These are phyloP conservation scores for Gymnodraco acuticeps DNA, from an alignment of 2,797 vertebrate genomes.

Conservation along the genomic window DNA sequence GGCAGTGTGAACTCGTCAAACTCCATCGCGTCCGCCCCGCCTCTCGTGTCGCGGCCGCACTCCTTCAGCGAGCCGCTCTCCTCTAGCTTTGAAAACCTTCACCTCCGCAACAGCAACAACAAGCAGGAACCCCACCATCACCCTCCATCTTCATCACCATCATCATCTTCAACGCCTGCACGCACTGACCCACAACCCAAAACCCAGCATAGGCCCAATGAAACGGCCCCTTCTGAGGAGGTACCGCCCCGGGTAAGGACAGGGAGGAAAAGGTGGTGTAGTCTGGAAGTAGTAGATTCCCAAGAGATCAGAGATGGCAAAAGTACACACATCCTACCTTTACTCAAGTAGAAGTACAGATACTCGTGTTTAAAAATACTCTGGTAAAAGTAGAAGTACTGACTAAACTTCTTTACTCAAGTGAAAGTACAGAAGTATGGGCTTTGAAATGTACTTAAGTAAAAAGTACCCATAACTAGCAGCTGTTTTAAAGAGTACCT, in stretches of 20 bases:
- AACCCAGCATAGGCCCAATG: slow-evolving; percentile 88
- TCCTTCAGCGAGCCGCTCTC: slow-evolving; percentile 92
- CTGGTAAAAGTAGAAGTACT: too few species aligned
- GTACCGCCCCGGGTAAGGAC: slow-evolving; percentile 80
- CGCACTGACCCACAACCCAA: slow-evolving; percentile 91
- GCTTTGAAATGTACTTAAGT: too few species aligned
- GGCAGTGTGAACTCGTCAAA: slow-evolving; percentile 59
- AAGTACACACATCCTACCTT: too few species aligned
- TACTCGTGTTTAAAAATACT: too few species aligned
- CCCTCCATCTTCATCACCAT: slow-evolving; percentile 60
- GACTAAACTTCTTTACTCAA: too few species aligned
- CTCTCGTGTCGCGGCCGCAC: slow-evolving; percentile 89
- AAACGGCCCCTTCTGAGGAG: slow-evolving; percentile 85
- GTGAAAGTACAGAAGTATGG: too few species aligned
- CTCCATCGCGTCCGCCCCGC: slow-evolving; percentile 66
- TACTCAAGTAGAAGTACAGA: too few species aligned
- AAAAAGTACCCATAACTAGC: too few species aligned
- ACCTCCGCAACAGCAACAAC: slow-evolving; percentile 84
- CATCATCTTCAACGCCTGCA: slow-evolving; percentile 80
- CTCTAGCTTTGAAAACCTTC: slow-evolving; percentile 93
- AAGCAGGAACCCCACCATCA: slow-evolving; percentile 79
- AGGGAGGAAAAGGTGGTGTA: neutral
- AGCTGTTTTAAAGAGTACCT: too few species aligned
- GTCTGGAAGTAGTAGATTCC: slow-evolving; percentile 1
- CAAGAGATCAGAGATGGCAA: neutral